phyloP scores from a whole-genome alignment of 2,113 vertebrate species.

The Cnemophilus loriae region DNA sequence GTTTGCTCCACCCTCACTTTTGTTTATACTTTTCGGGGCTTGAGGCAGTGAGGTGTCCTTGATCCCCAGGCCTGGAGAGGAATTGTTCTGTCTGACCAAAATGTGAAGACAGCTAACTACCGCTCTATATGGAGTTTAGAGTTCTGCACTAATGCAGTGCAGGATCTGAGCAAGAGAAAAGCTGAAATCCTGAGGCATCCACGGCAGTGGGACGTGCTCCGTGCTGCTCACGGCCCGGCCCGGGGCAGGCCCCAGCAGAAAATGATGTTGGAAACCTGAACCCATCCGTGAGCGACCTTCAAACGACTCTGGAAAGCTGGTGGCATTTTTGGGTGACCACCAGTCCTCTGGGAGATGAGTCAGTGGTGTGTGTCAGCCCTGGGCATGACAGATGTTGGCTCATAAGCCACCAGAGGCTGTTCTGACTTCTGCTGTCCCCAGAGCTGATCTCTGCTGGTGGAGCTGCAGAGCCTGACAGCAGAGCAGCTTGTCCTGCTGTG shows the following conservation, averaged over 20 bases:
- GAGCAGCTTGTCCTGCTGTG: neutral
- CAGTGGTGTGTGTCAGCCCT: neutral
- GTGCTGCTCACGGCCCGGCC: neutral
- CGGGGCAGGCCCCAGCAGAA: neutral
- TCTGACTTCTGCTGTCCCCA: neutral
- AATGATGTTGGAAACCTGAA: neutral
- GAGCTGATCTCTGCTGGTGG: neutral
- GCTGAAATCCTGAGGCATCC: no score
- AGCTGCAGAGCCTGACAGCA: neutral
- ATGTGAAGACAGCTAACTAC: no score
- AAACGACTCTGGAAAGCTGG: neutral
- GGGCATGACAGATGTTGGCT: constrained; percentile 1
- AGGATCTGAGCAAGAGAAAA: no score
- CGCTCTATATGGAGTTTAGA: no score
- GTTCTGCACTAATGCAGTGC: no score
- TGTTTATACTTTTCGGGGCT: no score
- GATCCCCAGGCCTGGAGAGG: no score
- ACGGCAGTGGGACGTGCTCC: neutral
- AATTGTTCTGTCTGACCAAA: no score
- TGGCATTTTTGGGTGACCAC: neutral
- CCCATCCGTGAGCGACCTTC: neutral
- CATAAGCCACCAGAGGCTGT: neutral
- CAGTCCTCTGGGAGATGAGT: neutral
- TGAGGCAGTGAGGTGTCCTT: no score
- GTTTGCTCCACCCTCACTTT: no score